Percentiles rank a stretch among this genome's conserved stretches.
phyloP scores from a whole-genome alignment of 2,888 invertebrate genomes.

The Drosophila prostipennis region DNA sequence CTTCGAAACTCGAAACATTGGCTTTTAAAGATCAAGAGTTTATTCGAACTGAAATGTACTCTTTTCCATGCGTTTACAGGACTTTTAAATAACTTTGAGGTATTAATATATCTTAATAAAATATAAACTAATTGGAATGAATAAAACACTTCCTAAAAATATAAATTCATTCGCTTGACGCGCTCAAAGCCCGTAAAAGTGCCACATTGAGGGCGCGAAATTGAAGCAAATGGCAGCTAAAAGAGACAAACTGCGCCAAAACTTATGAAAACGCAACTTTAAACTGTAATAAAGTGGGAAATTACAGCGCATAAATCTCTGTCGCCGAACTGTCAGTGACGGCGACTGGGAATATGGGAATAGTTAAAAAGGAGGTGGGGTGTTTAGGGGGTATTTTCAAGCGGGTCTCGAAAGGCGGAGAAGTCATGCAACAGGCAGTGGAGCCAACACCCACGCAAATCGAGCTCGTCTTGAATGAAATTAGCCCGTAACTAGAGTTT shows the following conservation, averaged over 20 bases:
- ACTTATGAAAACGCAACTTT: constrained; percentile 77
- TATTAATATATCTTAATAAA: too few relatives aligned
- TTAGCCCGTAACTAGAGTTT: constrained; percentile 55
- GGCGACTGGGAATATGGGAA: constrained; percentile 18
- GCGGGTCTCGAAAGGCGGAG: constrained; percentile 10
- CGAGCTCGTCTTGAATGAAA: constrained; percentile 60
- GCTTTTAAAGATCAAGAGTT: constrained; percentile 16
- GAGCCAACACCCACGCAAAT: constrained; percentile 67
- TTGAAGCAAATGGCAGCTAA: constrained; percentile 63
- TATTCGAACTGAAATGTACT: constrained; percentile 4
- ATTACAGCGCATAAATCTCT: constrained; percentile 79
- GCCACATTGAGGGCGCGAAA: constrained; percentile 50
- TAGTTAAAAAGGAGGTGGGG: neutral
- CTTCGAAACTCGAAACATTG: constrained; percentile 16
- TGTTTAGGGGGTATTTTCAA: neutral
- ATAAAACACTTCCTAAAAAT: neutral
- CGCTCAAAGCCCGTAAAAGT: constrained; percentile 9
- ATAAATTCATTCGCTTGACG: neutral
- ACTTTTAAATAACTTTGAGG: too few relatives aligned
- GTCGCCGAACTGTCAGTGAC: constrained; percentile 72
- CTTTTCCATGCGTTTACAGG: too few relatives aligned
- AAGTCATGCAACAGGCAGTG: constrained; percentile 40
- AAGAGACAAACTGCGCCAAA: constrained; percentile 56
- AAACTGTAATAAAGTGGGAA: constrained; percentile 80
- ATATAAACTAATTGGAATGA: too few relatives aligned